Conservation (phyloP, 2,797 vertebrate genomes). For the Sparidentex hasta region DNA sequence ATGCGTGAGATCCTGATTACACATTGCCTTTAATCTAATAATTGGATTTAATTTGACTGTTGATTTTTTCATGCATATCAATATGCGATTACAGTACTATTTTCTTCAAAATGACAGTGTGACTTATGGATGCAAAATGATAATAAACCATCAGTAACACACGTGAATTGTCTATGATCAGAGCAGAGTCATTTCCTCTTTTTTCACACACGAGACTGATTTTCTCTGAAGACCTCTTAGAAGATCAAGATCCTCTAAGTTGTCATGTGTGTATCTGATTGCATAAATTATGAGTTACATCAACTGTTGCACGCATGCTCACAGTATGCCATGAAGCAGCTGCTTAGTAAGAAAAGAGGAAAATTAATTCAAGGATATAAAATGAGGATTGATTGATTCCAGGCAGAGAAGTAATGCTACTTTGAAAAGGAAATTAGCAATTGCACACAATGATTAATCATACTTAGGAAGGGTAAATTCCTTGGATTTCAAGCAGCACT, state of each 20-base stretch:
- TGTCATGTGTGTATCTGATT: constrained; percentile 55
- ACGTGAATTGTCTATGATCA: constrained; percentile 37
- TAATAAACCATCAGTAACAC: constrained; percentile 24
- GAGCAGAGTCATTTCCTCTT: constrained; percentile 34
- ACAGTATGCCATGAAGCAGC: constrained; percentile 40
- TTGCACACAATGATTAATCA: constrained; percentile 64
- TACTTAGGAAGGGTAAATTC: constrained; percentile 36
- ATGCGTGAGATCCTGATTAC: constrained; percentile 41
- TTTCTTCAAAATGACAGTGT: constrained; percentile 33
- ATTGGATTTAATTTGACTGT: constrained; percentile 55
- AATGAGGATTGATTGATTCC: constrained; percentile 51
- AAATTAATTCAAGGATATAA: constrained; percentile 52
- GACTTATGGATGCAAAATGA: constrained; percentile 20
- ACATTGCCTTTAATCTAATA: constrained; percentile 61
- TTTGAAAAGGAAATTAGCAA: constrained; percentile 59
- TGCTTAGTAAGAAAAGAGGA: constrained; percentile 40
- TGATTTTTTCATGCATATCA: constrained; percentile 52
- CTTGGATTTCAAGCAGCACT: constrained; percentile 35
- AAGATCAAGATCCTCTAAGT: constrained; percentile 48
- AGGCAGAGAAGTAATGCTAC: constrained; percentile 15
- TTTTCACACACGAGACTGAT: constrained; percentile 38
- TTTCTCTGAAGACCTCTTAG: constrained; percentile 41
- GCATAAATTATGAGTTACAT: constrained; percentile 57
- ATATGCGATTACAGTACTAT: background rate
- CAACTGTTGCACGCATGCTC: constrained; percentile 42